Conservation (phyloP, 2,797 vertebrate species). For the Gephyroberyx darwinii region DNA sequence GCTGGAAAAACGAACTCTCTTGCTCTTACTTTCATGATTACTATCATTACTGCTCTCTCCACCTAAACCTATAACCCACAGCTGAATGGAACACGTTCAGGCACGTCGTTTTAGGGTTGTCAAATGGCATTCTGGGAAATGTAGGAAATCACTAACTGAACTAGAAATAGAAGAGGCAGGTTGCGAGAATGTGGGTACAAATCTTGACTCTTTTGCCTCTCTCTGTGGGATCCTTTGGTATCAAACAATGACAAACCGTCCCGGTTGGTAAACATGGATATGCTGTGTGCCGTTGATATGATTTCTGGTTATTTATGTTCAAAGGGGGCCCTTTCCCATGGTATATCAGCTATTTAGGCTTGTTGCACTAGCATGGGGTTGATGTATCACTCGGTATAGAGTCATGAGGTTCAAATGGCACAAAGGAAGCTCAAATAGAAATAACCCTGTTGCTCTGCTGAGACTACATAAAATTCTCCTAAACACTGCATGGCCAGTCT, state of each 20-base stretch:
- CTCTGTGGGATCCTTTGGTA: too few relatives aligned
- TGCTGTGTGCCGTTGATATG: too few relatives aligned
- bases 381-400: neutral
- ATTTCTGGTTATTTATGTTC: too few relatives aligned
- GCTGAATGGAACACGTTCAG: neutral
- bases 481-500: neutral
- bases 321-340: too few relatives aligned
- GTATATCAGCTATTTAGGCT: neutral
- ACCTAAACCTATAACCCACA: neutral
- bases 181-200: neutral
- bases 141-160: neutral
- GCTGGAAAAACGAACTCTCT: neutral
- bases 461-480: neutral
- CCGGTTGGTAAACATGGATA: too few relatives aligned
- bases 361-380: neutral
- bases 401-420: neutral
- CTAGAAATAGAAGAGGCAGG: neutral
- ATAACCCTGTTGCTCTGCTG: neutral
- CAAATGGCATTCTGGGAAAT: neutral
- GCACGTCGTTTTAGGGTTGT: neutral
- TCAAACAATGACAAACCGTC: too few relatives aligned
- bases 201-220: too few relatives aligned
- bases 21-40: neutral
- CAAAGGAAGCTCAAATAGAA: constrained; percentile 20
- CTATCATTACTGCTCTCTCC: neutral